Conservation (phyloP, 2,888 invertebrate genomes). For the Himalopsyche kuldschensis region DNA sequence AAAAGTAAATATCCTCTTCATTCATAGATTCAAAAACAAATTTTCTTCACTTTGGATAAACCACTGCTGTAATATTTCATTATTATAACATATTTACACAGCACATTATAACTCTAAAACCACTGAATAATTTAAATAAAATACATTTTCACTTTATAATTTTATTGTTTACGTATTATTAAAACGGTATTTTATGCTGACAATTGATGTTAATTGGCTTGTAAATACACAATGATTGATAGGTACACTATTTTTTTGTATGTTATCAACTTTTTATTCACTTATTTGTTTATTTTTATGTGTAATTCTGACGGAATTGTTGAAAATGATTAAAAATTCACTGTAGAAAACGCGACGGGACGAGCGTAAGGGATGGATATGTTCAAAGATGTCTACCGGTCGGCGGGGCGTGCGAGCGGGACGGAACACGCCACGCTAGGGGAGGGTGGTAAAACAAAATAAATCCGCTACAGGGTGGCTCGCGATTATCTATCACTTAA, state of each 20-base stretch:
- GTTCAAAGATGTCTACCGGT: conserved; percentile 33
- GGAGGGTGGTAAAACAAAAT: not conserved
- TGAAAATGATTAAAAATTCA: conserved; percentile 4
- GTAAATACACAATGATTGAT: not conserved
- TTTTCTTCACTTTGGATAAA: not conserved
- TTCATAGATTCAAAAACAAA: not conserved
- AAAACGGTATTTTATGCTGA: not conserved
- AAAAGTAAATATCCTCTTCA: not conserved
- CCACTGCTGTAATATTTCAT: not conserved
- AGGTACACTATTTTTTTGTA: not conserved
- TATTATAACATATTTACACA: not conserved
- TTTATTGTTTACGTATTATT: not conserved
- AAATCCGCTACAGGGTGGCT: not conserved
- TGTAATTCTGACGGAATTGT: not conserved
- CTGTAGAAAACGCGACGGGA: conserved; percentile 6
- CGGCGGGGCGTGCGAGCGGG: conserved; percentile 48
- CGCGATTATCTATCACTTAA: conserved; percentile 39
- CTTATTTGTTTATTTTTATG: not conserved
- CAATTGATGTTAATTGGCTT: not conserved
- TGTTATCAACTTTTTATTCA: not conserved
- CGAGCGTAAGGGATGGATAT: not conserved
- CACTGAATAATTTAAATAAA: not conserved
- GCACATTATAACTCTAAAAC: not conserved
- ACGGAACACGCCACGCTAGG: not conserved
- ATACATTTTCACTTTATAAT: not conserved